These are phyloP conservation scores for Galleria mellonella DNA, from an alignment of 1,140 invertebrate species.

Conservation along the genomic window DNA sequence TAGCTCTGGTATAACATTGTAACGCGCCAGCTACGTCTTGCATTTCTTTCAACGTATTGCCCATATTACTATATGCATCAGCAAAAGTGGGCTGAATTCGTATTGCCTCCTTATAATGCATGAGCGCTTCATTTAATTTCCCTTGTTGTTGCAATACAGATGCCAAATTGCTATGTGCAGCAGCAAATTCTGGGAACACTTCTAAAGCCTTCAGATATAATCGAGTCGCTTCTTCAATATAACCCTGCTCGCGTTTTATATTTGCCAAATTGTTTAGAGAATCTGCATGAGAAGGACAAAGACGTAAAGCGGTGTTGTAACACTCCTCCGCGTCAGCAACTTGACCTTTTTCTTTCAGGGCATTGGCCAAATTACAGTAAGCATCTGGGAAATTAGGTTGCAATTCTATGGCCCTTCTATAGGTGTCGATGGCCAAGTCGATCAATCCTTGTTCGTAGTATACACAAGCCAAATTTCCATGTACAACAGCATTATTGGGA, in stretches of 20 bases:
- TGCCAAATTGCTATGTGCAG: conserved; percentile 98
- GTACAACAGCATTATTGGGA: conserved; percentile 98
- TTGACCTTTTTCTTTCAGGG: conserved; percentile 97
- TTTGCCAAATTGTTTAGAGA: conserved; percentile 98
- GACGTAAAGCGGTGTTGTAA: conserved; percentile 96
- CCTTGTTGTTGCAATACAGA: conserved; percentile 98
- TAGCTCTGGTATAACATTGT: conserved; percentile 97
- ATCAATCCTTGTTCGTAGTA: conserved; percentile 99
- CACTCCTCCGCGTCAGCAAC: conserved; percentile 98
- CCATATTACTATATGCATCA: conserved; percentile 99
- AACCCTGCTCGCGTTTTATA: conserved; percentile 91
- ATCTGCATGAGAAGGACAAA: conserved; percentile 98
- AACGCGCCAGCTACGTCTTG: conserved; percentile 97
- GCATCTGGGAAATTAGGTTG: conserved; percentile 99
- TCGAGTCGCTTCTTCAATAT: conserved; percentile 96
- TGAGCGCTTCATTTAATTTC: conserved; percentile 96
- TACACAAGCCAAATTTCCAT: conserved; percentile 98
- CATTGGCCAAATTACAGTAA: conserved; percentile 99
- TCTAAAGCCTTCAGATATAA: conserved; percentile 94
- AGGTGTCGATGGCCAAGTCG: conserved; percentile 98
- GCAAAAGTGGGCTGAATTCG: conserved; percentile 96
- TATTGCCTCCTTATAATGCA: conserved; percentile 99
- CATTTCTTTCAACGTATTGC: conserved; percentile 99
- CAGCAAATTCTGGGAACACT: conserved; percentile 99
- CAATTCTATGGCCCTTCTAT: conserved; percentile 96